Base-by-base conservation (phyloP, 2,888 invertebrate genomes). In the Smittia aterrima region DNA sequence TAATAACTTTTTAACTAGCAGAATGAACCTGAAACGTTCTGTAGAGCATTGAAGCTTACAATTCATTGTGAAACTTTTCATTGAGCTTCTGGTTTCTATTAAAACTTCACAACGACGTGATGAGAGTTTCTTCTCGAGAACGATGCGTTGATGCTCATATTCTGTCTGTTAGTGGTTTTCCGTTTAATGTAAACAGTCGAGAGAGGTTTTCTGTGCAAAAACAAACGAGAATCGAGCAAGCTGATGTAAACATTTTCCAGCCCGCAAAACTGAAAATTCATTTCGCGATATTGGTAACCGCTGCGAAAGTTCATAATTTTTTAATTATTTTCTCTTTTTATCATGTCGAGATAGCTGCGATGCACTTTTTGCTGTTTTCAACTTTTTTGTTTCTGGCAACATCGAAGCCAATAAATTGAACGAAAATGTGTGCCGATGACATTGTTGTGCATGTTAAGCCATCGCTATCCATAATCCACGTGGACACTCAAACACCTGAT, bases 171-270 rank as follows among this genome's bases (percentile, higher is more conserved):
- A 9, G 47, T 47, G 47, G 47, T 47, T 47, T 47, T 47, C 16
- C 47, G 16, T n/a, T 47, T n/a, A n/a, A 47, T 47, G 47, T 47
- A 47, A 47, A 47, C 47, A 47, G n/a, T 47, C 16, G n/a, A 47
- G 32, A 6, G 47, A 38, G 47, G n/a, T 47, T 47, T 47, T 47
- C 47, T n/a, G n/a, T n/a, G n/a, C 47, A 47, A 47, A 47, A 47
- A 47, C 47, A 47, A 47, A n/a, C 16, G 38, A 38, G 38, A n/a
- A 32, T 3, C 32, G 32, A 32, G 9, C 32, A 9, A 32, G 32
- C 32, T 47, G 47, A 47, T 47, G 47, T 47, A 47, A 47, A 47
- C 47, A 47, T 47, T 47, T 47, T 47, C 47, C 47, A 47, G 47
- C 47, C 47, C 2, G n/a, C n/a, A 2, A 47, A 47, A 47, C 32